Base-by-base conservation (phyloP, 1,140 invertebrate genomes). In the Drosophila mayri region DNA sequence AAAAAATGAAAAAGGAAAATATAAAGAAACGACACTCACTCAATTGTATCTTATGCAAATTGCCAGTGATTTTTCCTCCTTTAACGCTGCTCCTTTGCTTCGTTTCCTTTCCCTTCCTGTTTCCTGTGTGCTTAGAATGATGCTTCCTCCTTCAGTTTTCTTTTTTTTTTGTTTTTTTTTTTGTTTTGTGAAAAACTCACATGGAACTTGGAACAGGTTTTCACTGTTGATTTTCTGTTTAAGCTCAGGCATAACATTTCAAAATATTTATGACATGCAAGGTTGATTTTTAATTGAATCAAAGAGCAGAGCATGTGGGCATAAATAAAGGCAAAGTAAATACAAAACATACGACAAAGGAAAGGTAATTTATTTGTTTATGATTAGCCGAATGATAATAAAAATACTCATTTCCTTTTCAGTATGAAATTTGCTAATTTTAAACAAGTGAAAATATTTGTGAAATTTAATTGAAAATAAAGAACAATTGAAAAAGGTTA, bases 1-100 rank as follows among this genome's bases (percentile, higher is more conserved):
- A 49, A 44, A n/a, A 50, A 47, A 54, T 43, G 44, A 20, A 37
- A 38, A 76, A 44, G 44, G 22, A 65, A 65, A 76, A 76, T 76
- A 76, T 76, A 62, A 85, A 66, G 61, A 63, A 77, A 86, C 83
- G 73, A 88, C 85, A 90, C 81, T 88, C 85, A 90, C 85, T 90
- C 85, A 88, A 88, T 90, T 90, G 85, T 90, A 90, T 90, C 86
- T 90, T 90, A 90, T 90, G 85, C 85, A 90, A 90, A 90, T 90
- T 90, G 85, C 81, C 85, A 90, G 85, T 90, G 86, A 90, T 90
- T 90, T 90, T 90, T 85, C 85, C 84, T 87, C 68, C 74, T 85
- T 66, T 85, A 65, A 68, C 67, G 80, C 70, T 65, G 58, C 79
- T 74, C 55, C 57, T 49, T 75, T 76, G 40, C 77, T 58, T 65